A percentile compares a stretch with the other conserved stretches of the same genome.
phyloP scores from a whole-genome alignment of 2,888 invertebrate genomes.

The Sipunculus nudus region DNA sequence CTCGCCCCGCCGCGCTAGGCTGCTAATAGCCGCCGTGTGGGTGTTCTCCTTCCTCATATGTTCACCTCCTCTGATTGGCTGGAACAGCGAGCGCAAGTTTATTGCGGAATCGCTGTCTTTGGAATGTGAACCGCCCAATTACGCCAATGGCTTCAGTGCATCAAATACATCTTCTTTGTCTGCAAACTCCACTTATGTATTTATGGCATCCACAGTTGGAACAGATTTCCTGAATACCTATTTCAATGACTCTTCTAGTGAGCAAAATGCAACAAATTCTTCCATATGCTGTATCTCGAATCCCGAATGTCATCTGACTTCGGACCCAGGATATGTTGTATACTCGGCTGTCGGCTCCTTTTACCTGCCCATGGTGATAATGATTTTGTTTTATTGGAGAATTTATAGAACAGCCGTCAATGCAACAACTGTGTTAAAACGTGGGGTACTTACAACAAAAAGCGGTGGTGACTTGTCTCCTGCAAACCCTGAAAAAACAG shows the following conservation, averaged over 20 bases:
- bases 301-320: constrained; percentile 47
- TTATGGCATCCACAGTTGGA: too few species aligned
- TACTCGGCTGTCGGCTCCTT: constrained; percentile 98
- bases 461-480: constrained; percentile 6
- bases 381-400: constrained; percentile 97
- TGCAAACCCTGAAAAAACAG: constrained; percentile 35
- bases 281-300: neutral
- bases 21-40: constrained; percentile 92
- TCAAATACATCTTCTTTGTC: too few species aligned
- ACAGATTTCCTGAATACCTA: too few species aligned
- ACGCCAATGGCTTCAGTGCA: too few species aligned
- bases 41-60: constrained; percentile 94
- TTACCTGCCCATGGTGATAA: constrained; percentile 96
- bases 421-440: constrained; percentile 59
- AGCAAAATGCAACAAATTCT: too few species aligned
- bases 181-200: too few species aligned
- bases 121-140: too few species aligned
- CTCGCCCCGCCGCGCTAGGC: constrained; percentile 83
- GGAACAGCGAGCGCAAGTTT: constrained; percentile 72
- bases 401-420: constrained; percentile 87
- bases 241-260: too few species aligned
- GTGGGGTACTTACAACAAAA: constrained; percentile 53
- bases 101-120: too few species aligned
- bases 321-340: constrained; percentile 84
- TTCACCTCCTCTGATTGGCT: constrained; percentile 93